phyloP scores from a whole-genome alignment of 1,140 invertebrate species.

The Adoxophyes honmai region DNA sequence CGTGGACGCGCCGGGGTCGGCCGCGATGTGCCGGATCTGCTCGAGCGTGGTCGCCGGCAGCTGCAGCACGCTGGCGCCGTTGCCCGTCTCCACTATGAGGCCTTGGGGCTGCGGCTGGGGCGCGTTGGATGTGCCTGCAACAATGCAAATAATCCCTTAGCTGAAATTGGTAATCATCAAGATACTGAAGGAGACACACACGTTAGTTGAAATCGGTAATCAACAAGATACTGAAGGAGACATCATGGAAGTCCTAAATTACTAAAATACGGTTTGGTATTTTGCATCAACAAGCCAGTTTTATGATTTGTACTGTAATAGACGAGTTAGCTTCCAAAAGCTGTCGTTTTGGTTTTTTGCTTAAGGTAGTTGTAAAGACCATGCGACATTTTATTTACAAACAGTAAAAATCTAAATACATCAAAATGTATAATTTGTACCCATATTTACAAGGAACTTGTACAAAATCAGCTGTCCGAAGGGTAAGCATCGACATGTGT shows the following conservation, averaged over 20 bases:
- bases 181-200: too few relatives aligned
- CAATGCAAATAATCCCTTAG: slow-evolving; percentile 28
- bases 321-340: too few relatives aligned
- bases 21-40: slow-evolving; percentile 81
- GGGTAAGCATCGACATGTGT: slow-evolving; percentile 12
- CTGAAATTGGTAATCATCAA: too few relatives aligned
- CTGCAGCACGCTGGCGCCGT: slow-evolving; percentile 80
- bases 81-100: slow-evolving; percentile 75
- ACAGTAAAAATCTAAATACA: slow-evolving; percentile 2
- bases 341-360: too few relatives aligned
- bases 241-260: neutral
- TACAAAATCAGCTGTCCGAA: neutral
- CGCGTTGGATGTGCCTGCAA: slow-evolving; percentile 48
- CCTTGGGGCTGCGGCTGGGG: slow-evolving; percentile 65
- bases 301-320: too few relatives aligned
- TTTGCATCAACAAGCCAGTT: slow-evolving; percentile 23
- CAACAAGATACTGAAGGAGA: too few relatives aligned
- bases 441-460: too few relatives aligned
- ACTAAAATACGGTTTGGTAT: slow-evolving; percentile 5
- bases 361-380: too few relatives aligned
- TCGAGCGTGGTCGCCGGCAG: slow-evolving; percentile 81
- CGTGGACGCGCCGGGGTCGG: slow-evolving; percentile 82
- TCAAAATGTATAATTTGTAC: too few relatives aligned
- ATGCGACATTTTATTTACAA: too few relatives aligned
- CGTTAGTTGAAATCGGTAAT: neutral